These are phyloP conservation scores for Telmatochromis brachygnathus DNA, from an alignment of 2,113 vertebrate genomes.

Conservation along the genomic window DNA sequence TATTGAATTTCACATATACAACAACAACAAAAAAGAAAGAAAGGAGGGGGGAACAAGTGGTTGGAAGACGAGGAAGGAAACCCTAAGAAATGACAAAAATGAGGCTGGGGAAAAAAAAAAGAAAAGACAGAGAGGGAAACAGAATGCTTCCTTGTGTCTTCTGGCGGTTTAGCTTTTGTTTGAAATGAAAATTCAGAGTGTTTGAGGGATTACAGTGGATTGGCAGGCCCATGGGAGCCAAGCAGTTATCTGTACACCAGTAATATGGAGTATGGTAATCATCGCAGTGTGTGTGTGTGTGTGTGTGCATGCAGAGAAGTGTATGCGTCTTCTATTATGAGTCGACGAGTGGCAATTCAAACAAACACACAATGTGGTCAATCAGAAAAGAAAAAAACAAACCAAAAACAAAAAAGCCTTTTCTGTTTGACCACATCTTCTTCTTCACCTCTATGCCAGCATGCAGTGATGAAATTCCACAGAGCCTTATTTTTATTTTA, in stretches of 20 bases:
- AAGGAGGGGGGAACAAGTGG: constrained; percentile 46
- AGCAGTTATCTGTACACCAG: constrained; percentile 64
- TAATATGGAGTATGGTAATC: constrained; percentile 66
- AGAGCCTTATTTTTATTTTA: background rate
- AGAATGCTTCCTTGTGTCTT: constrained; percentile 65
- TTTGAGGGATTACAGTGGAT: constrained; percentile 76
- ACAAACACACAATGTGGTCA: constrained; percentile 19
- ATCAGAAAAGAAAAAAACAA: background rate
- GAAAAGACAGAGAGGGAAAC: background rate
- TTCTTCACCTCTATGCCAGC: background rate
- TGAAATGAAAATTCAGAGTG: constrained; percentile 76
- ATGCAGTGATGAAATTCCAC: background rate
- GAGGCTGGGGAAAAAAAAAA: background rate
- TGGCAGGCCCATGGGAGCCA: constrained; percentile 64
- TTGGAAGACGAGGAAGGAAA: constrained; percentile 42
- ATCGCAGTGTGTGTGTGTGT: constrained; percentile 35
- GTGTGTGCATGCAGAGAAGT: background rate
- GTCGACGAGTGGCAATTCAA: constrained; percentile 32
- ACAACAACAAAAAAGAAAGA: background rate
- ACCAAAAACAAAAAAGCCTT: background rate
- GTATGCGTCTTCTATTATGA: constrained; percentile 21
- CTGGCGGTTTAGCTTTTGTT: constrained; percentile 71
- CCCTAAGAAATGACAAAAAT: background rate
- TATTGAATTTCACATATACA: constrained; percentile 48
- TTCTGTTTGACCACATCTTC: background rate